Evolutionary conservation across 2,888 invertebrate species (phyloP), one percentile per base, ranked within the genome.

Genomic region (Watsonalla cultraria): DNA sequence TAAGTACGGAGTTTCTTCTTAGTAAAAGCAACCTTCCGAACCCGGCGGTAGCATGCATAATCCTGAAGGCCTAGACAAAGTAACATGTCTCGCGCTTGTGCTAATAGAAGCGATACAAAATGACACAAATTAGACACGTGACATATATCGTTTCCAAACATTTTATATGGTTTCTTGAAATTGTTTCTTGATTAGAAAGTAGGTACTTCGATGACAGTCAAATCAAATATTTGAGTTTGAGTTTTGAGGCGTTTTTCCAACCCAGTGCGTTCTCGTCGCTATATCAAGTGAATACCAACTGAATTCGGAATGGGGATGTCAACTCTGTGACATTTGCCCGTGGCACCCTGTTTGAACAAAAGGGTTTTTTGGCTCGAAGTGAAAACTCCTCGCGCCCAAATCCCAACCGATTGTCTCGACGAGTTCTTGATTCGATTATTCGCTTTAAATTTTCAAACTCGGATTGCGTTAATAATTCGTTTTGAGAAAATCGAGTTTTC

Each of bases 311-410:
- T 84, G 85, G 84, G 82, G 74, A 74, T 72, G 82, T 82, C 86
- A 85, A 72, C 74, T 64, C 70, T 63, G 80, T 84, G 84, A 85
- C 86, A 80, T 85, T 84, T 83, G 86, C 80, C 70, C 74, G 70
- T 70, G 76, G 76, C 83, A 73, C 76, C 78, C 76, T 86, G 80
- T 86, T 89, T 88, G 83, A 82, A 84, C 84, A 84, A 87, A 86
- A 80, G 84, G 86, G 81, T 85, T 89, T 86, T 85, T 84, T 76
- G 74, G 70, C 60, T 58, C 55, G 55, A 65, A 59, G 63, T 60
- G 74, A 74, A 76, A 76, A 76, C 65, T 60, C 67, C 77, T 76
- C 76, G 70, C 73, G 68, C 69, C 69, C 58, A 64, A 61, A 72
- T 66, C 72, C 69, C 65, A 58, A 61, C 65, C 59, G 66, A 65